Evolutionary conservation across 2,888 invertebrate genomes (phyloP).

Genomic region (Lithophane semibrunnea): DNA sequence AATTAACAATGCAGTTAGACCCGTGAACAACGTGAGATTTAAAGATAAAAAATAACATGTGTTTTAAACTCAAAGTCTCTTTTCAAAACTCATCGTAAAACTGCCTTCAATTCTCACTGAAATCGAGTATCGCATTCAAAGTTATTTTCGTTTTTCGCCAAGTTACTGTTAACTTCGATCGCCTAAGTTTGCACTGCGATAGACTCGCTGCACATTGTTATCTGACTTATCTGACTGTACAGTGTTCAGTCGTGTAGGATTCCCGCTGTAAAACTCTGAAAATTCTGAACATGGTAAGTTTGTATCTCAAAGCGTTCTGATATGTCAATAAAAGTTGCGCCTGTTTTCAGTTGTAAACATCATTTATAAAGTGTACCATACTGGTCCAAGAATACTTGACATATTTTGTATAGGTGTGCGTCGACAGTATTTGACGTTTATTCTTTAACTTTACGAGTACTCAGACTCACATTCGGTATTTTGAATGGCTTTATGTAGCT

Average conservation of each 20-base stretch:
- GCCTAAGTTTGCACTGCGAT: slow-evolving; percentile 23
- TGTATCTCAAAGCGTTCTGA: slow-evolving; percentile 13
- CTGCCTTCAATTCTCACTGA: background rate
- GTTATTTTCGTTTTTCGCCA: slow-evolving; percentile 19
- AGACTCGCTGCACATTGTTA: slow-evolving; percentile 51
- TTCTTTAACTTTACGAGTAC: background rate
- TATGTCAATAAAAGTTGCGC: slow-evolving; percentile 2
- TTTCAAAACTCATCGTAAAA: slow-evolving; percentile 1
- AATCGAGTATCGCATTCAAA: slow-evolving; percentile 20
- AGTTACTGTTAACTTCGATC: slow-evolving; percentile 16
- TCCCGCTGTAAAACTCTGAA: slow-evolving; percentile 33
- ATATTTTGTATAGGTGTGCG: background rate
- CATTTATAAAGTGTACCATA: background rate
- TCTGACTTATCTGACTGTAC: slow-evolving; percentile 46
- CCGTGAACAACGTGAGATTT: background rate
- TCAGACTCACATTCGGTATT: background rate
- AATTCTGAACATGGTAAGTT: slow-evolving; percentile 50
- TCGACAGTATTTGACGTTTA: background rate
- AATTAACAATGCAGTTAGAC: background rate
- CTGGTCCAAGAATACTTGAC: background rate
- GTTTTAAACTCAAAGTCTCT: background rate
- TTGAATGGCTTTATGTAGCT: background rate
- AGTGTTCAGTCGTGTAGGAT: slow-evolving; percentile 7
- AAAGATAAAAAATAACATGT: background rate
- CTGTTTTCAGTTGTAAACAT: background rate